A percentile compares a stretch with the other conserved stretches of the same genome.
Evolutionary conservation across 2,888 invertebrate genomes (phyloP).

Genomic region (Agrotis clavis): DNA sequence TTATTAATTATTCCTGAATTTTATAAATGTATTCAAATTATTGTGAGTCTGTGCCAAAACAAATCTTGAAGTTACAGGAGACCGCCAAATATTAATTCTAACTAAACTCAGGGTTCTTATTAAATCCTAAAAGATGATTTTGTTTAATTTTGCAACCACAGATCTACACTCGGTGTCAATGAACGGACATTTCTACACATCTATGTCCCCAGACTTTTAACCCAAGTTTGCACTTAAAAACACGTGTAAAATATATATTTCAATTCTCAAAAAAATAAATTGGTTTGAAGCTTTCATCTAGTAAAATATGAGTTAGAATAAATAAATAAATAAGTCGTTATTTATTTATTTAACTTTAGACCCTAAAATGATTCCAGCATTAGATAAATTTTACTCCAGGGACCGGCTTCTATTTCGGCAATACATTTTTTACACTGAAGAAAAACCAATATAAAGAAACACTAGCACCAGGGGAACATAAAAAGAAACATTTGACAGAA

Average conservation of each 20-base stretch:
- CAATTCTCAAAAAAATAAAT: neutral
- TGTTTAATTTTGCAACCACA: no score
- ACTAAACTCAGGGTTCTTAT: no score
- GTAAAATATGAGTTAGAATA: neutral
- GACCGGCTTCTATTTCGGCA: conserved; percentile 32
- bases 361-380: conserved; percentile 21
- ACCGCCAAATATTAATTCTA: no score
- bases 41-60: no score
- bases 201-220: no score
- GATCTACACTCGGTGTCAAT: no score
- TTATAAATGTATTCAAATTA: no score
- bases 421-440: conserved; percentile 51
- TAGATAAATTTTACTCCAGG: conserved; percentile 49
- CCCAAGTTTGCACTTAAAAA: neutral
- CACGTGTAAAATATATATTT: neutral
- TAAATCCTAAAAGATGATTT: no score
- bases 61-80: no score
- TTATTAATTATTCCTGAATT: no score
- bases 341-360: no score
- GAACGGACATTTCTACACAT: no score
- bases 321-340: conserved; percentile 27
- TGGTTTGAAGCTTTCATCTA: neutral
- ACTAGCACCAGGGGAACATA: conserved; percentile 43
- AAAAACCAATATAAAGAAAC: conserved; percentile 53
- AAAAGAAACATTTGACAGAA: conserved; percentile 62